Evolutionary conservation across 2,113 vertebrate species (phyloP).

Genomic region (Phylloscopus whistleri): DNA sequence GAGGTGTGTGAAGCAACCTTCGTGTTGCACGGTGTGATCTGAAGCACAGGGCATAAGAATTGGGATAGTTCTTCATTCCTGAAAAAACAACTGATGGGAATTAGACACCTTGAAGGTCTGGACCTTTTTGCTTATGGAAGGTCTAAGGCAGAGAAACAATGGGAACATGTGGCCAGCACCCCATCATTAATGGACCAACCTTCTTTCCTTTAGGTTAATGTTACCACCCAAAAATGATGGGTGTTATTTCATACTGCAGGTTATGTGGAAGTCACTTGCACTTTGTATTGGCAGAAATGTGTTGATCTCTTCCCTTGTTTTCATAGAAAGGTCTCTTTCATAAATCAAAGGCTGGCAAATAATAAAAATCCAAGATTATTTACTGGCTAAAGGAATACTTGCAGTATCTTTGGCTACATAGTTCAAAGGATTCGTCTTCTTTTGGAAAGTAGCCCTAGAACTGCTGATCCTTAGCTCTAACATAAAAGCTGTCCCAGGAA

Average conservation of each 20-base stretch:
- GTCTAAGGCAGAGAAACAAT: not conserved
- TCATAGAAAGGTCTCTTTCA: not conserved
- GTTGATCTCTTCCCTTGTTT: not conserved
- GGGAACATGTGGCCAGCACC: not conserved
- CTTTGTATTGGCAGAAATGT: not conserved
- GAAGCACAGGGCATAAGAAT: not conserved
- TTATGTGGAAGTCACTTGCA: not conserved
- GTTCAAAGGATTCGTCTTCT: conserved; percentile 49
- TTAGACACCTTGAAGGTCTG: not conserved
- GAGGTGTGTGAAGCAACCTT: not conserved
- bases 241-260: not conserved
- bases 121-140: not conserved
- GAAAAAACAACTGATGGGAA: not conserved
- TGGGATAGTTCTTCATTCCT: not conserved
- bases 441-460: conserved; percentile 41
- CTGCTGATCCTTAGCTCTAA: conserved; percentile 35
- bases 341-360: conserved; percentile 42
- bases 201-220: not conserved
- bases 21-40: accelerated
- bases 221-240: not conserved
- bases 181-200: not conserved
- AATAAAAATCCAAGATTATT: conserved; percentile 1
- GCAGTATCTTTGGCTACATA: conserved; percentile 22
- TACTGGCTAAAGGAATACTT: conserved; percentile 25
- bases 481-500: conserved; percentile 25